phyloP scores from a whole-genome alignment of 2,888 invertebrate genomes.

The Lucinisca nassula region DNA sequence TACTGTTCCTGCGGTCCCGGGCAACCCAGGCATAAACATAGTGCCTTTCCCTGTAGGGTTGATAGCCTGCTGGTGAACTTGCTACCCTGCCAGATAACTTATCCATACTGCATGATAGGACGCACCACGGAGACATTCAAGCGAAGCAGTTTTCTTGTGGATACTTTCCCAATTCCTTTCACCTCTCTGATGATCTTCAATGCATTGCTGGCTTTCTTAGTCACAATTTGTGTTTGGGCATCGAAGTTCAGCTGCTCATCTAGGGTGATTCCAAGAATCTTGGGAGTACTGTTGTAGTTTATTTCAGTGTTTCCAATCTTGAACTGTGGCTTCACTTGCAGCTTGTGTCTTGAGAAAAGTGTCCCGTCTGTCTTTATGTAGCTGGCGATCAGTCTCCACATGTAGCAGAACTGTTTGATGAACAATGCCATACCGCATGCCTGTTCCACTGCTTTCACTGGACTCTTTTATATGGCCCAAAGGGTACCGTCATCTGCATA shows the following conservation, averaged over 20 bases:
- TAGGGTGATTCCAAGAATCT: constrained; percentile 20
- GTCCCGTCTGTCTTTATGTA: constrained; percentile 17
- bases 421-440: background rate
- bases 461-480: background rate
- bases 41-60: background rate
- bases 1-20: background rate
- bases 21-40: background rate
- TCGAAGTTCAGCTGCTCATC: constrained; percentile 19
- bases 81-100: background rate
- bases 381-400: constrained; percentile 6
- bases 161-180: constrained; percentile 24
- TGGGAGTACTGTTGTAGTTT: background rate
- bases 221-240: background rate
- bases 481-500: constrained; percentile 23
- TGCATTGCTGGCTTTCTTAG: constrained; percentile 23
- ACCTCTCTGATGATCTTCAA: constrained; percentile 31
- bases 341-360: background rate
- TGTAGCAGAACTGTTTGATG: background rate
- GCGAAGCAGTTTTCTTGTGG: background rate
- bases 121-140: background rate
- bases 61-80: background rate
- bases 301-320: background rate
- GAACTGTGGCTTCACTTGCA: background rate
- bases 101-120: background rate
- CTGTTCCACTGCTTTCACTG: background rate